Evolutionary conservation across 2,797 vertebrate species (phyloP), one percentile per base, ranked within the genome.

Genomic region (Dallia pectoralis): DNA sequence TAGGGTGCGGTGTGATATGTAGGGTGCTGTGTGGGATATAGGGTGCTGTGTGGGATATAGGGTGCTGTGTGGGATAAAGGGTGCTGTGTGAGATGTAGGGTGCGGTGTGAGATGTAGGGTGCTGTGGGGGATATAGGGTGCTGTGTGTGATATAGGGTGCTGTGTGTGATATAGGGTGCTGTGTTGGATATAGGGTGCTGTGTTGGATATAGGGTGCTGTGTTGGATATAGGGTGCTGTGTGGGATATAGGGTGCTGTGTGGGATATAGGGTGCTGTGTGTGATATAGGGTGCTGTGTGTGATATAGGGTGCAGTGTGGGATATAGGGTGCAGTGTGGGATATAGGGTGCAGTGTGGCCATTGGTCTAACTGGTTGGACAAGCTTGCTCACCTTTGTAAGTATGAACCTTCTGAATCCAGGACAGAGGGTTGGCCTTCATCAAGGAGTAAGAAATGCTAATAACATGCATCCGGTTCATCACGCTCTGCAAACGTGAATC

Each of bases 351-450:
- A 36, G 33, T 36, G 7, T 3, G 33, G 33, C 3, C 7, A 36
- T 36, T 3, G 33, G 33, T 36, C 33, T 36, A 36, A n/a, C 3
- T 7, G 3, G 36, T 2, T 5, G 36, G 36, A 7, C 5, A 9
- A 7, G 1, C 18, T 1, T n/a, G 1, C 51, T 53, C 16, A 53
- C 0, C 49, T 53, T 0, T 0, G 19, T 53, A 16, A 22, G 78
- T 87, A 75, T 95, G 95, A 80, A 98, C 97, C 84, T 98, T 98
- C 93, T 98, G 97, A 82, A 99, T 98, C 97, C 97, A 99, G 81
- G 96, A 98, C 72, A 99, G 94, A 0, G 97, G 97, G 90, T 99
- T 98, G 87, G 95, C 97, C 89, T 99, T 99, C 97, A 99, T 99
- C 83, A 99, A 86, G 0, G 97, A 97, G 73, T 98, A 99, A 0